Conservation (phyloP, 2,888 invertebrate species). For the Epinotia demarniana region DNA sequence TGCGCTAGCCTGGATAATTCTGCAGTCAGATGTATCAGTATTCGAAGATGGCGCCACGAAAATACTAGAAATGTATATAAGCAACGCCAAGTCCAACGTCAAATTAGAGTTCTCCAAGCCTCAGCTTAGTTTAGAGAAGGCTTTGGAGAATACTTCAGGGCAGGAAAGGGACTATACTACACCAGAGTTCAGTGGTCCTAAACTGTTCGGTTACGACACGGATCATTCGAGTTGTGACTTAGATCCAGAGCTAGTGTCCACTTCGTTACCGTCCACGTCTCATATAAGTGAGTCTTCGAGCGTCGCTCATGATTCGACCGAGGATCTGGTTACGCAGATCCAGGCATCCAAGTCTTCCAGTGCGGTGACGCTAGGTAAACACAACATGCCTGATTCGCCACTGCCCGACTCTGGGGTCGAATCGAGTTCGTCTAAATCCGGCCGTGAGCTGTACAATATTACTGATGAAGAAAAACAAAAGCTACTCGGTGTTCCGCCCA, state of each 20-base stretch:
- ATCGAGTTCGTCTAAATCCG: constrained; percentile 70
- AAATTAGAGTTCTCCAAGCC: constrained; percentile 89
- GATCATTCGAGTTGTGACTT: constrained; percentile 81
- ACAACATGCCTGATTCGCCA: constrained; percentile 81
- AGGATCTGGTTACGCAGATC: constrained; percentile 77
- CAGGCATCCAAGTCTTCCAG: constrained; percentile 59
- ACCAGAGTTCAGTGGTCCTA: constrained; percentile 72
- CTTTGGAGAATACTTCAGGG: constrained; percentile 83
- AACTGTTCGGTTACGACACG: constrained; percentile 72
- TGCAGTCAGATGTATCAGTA: constrained; percentile 91
- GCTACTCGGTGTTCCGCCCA: constrained; percentile 62
- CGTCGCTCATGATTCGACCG: constrained; percentile 78
- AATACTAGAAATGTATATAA: constrained; percentile 87
- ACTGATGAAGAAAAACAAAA: constrained; percentile 97
- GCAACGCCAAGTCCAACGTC: constrained; percentile 82
- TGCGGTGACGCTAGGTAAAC: constrained; percentile 53
- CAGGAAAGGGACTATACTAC: constrained; percentile 78
- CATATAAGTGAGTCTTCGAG: constrained; percentile 81
- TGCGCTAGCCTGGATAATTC: constrained; percentile 94
- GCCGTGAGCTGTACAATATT: constrained; percentile 88
- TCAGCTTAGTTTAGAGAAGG: constrained; percentile 90
- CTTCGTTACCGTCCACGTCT: constrained; percentile 81
- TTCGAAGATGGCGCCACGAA: constrained; percentile 88
- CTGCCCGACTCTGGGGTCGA: constrained; percentile 78
- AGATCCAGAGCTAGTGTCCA: constrained; percentile 80